A percentile compares a stretch with the other conserved stretches of the same genome.
phyloP scores from a whole-genome alignment of 2,797 vertebrate genomes.

The Sebastes jordani region DNA sequence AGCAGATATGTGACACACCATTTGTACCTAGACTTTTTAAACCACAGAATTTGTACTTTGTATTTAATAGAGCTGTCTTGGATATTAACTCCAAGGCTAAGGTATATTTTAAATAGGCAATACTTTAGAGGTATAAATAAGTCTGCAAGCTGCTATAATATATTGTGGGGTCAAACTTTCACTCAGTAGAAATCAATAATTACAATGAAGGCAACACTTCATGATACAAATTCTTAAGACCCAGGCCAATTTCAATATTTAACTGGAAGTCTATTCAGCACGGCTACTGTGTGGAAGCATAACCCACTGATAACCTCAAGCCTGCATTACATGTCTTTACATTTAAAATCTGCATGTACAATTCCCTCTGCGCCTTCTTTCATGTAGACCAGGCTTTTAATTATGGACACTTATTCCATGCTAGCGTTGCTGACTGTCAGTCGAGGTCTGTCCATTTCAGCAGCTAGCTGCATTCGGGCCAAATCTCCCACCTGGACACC shows the following conservation, averaged over 20 bases:
- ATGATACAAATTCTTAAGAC: neutral
- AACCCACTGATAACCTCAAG: neutral
- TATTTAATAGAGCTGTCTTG: neutral
- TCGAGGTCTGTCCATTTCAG: constrained; percentile 3
- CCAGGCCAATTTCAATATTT: neutral
- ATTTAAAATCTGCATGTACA: neutral
- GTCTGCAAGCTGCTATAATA: neutral
- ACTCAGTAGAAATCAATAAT: neutral
- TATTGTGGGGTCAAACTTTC: neutral
- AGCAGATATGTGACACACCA: neutral
- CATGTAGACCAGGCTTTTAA: neutral
- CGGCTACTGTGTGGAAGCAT: neutral
- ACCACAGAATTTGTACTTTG: neutral
- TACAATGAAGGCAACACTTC: neutral
- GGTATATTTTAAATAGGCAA: neutral
- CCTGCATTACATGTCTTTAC: neutral
- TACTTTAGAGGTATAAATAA: neutral
- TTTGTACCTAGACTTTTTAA: neutral
- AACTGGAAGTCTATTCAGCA: neutral
- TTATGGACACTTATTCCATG: neutral
- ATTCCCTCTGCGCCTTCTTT: neutral
- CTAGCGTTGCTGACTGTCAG: constrained; percentile 10
- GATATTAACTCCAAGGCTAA: neutral
- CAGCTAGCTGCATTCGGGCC: constrained; percentile 5
- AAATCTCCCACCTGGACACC: constrained; percentile 25